Evolutionary conservation across 37 sponge, comb jelly and placozoan genomes (phyloP).

Genomic region (Spongilla lacustris): DNA sequence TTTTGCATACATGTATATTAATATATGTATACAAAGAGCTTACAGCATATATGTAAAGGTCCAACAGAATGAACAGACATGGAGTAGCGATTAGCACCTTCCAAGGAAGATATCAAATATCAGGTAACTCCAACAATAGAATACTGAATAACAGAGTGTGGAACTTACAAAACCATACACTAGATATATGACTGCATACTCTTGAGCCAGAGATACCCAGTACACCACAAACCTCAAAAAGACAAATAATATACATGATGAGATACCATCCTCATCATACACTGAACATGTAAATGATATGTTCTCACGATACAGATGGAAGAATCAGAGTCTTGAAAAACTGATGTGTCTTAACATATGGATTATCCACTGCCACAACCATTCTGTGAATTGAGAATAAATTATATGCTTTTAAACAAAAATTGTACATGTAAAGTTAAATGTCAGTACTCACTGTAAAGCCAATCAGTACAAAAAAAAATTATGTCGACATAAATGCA

Average conservation of each 20-base stretch:
- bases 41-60: background rate
- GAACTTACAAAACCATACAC: background rate
- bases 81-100: background rate
- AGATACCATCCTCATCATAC: too few relatives aligned
- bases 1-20: too few relatives aligned
- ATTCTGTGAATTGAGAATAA: background rate
- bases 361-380: background rate
- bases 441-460: too few relatives aligned
- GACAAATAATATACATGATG: background rate
- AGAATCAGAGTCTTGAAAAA: background rate
- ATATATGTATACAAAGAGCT: background rate
- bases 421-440: too few relatives aligned
- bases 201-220: background rate
- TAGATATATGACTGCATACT: background rate
- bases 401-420: too few relatives aligned
- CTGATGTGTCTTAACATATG: background rate
- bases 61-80: background rate
- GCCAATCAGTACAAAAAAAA: too few relatives aligned
- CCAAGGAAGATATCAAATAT: background rate
- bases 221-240: background rate
- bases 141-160: background rate
- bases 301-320: background rate
- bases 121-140: too few relatives aligned
- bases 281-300: too few relatives aligned
- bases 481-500: too few relatives aligned